phyloP scores from a whole-genome alignment of 2,113 vertebrate species.

The Tursiops truncatus region DNA sequence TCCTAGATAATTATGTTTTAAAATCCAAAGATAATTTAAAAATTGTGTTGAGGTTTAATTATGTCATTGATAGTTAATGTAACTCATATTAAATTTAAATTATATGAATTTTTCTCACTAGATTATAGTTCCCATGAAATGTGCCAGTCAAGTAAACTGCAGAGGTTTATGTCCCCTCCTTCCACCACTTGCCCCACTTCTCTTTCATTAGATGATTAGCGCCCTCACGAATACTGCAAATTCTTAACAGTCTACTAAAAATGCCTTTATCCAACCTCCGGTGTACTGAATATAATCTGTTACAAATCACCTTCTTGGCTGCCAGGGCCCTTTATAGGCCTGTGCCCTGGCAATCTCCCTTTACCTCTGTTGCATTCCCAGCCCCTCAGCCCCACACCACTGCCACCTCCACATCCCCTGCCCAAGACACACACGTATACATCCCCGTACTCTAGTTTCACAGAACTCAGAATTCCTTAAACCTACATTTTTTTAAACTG shows the following conservation, averaged over 20 bases:
- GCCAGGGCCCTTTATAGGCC: neutral
- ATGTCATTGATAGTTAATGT: slow-evolving; percentile 42
- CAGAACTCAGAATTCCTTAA: neutral
- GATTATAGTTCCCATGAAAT: slow-evolving; percentile 54
- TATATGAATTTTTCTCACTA: slow-evolving; percentile 25
- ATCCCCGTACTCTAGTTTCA: neutral
- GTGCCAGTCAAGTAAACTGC: slow-evolving; percentile 41
- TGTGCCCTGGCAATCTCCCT: neutral
- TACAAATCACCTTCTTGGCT: neutral
- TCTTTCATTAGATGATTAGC: neutral
- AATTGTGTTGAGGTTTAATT: slow-evolving; percentile 66
- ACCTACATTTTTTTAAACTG: neutral
- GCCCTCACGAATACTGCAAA: neutral
- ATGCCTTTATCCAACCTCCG: neutral
- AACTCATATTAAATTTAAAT: slow-evolving; percentile 66
- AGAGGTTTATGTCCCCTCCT: neutral
- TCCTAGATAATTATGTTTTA: slow-evolving; percentile 39
- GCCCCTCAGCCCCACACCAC: too few relatives aligned
- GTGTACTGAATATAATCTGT: neutral
- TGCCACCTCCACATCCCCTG: neutral
- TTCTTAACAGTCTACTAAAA: neutral
- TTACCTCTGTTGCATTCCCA: neutral
- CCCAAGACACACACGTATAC: neutral
- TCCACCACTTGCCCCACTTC: neutral
- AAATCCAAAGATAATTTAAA: slow-evolving; percentile 64